Base-by-base conservation (phyloP, 1,140 invertebrate species). In the Drosophila pseudoobscura region DNA sequence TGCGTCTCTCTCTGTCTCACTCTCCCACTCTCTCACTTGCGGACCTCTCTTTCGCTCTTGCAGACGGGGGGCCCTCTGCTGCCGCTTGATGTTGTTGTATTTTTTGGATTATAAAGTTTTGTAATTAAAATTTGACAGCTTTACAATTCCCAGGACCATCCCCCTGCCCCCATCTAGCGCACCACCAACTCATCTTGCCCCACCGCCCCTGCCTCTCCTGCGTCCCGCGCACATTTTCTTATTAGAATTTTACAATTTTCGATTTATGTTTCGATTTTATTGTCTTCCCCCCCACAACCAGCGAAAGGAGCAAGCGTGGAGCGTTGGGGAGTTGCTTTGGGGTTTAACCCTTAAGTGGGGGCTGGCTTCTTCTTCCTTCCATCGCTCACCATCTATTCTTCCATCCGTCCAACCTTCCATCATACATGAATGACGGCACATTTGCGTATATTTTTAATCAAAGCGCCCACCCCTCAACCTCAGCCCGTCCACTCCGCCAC, bases 91-190 rank as follows among this genome's bases (percentile, higher is more conserved):
- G 39, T 66, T 76, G 61, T 72, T 87, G 82, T 88, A 83, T 79
- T 88, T 88, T 88, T 88, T 88, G 83, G 83, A 88, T 88, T 88
- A 88, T 88, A 88, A 88, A 88, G 83, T 88, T 88, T 88, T 88
- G 83, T 88, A 88, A 88, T 88, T 88, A 88, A 88, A 88, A 88
- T 88, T 88, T 88, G 83, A 88, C 83, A 88, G 83, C 83, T 88
- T 88, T 88, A 88, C 83, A 88, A 88, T 88, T 88, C 83, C 82
- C 82, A 87, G 82, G 83, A 56, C 26, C 17, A 31, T 9, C n/a
- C 46, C n/a, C 1, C 20, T 1, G 24, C 6, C 8, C 4, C 1
- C 17, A n/a, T 8, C 6, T 3, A 7, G 6, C 1, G 29, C 59
- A 24, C 8, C 24, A 5, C n/a, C 20, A 46, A 51, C 49, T 45